phyloP scores from a whole-genome alignment of 2,888 invertebrate species.

The Tipula unca region DNA sequence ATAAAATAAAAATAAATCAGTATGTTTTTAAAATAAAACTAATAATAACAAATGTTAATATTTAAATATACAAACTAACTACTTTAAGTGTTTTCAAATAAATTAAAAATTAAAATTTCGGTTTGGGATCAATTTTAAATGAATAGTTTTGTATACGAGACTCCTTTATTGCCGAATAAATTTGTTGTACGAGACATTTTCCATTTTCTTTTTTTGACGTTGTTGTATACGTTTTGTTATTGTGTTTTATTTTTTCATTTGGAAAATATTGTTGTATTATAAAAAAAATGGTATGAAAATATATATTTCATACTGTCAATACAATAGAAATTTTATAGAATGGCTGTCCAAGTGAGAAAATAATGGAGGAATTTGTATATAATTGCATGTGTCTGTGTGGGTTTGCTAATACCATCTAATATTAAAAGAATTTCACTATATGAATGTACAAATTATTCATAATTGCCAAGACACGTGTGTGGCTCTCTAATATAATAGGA shows the following conservation, averaged over 20 bases:
- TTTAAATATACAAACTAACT: not conserved
- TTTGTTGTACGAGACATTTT: not conserved
- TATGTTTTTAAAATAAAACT: not conserved
- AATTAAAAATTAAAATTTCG: not conserved
- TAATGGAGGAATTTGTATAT: not conserved
- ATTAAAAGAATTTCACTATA: not conserved
- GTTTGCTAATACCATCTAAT: not conserved
- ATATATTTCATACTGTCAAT: not conserved
- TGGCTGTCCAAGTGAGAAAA: not conserved
- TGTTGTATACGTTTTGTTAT: not conserved
- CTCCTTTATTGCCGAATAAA: not conserved
- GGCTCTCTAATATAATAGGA: not conserved
- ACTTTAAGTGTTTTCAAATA: not conserved
- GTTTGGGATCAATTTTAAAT: not conserved
- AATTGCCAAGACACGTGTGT: not conserved
- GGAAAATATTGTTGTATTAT: not conserved
- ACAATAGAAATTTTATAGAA: not conserved
- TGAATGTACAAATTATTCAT: not conserved
- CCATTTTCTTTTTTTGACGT: not conserved
- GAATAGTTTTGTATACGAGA: not conserved
- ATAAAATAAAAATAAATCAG: conserved; percentile 1
- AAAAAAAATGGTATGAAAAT: too few species aligned
- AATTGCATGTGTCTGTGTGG: not conserved
- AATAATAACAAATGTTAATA: not conserved
- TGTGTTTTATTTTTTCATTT: not conserved